A percentile compares a stretch with the other conserved stretches of the same genome.
These are phyloP conservation scores for Thelaira solivaga DNA, from an alignment of 2,888 invertebrate species.

Conservation along the genomic window DNA sequence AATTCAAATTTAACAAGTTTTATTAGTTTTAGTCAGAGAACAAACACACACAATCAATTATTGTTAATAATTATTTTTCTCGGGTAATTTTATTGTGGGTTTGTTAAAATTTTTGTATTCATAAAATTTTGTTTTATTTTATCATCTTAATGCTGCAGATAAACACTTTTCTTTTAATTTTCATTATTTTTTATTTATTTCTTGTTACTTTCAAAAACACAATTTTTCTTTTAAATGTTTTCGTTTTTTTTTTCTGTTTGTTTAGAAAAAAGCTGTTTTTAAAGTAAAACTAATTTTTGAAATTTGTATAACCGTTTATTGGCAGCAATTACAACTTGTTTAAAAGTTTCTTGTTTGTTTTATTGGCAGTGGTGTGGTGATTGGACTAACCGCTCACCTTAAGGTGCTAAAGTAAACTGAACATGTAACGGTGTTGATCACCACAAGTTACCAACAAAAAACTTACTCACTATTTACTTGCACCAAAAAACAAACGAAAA, in stretches of 20 bases:
- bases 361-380: constrained; percentile 33
- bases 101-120: constrained; percentile 35
- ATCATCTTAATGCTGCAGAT: constrained; percentile 27
- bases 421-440: constrained; percentile 59
- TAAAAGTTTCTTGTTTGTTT: background rate
- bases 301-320: constrained; percentile 41
- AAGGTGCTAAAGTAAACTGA: constrained; percentile 62
- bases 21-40: constrained; percentile 25
- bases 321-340: background rate
- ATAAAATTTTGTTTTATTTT: constrained; percentile 17
- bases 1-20: background rate
- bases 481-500: no score
- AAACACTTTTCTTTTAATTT: constrained; percentile 41
- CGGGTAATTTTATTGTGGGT: constrained; percentile 60
- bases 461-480: constrained; percentile 15
- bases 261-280: constrained; percentile 14
- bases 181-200: constrained; percentile 23
- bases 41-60: constrained; percentile 61
- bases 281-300: background rate
- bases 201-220: background rate
- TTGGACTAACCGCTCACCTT: constrained; percentile 53
- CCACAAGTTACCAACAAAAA: constrained; percentile 56
- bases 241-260: background rate
- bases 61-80: constrained; percentile 42
- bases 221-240: background rate